A percentile compares a stretch with the other conserved stretches of the same genome.
These are phyloP conservation scores for Leptocoma aspasia DNA, from an alignment of 2,113 vertebrate genomes.

Conservation along the genomic window DNA sequence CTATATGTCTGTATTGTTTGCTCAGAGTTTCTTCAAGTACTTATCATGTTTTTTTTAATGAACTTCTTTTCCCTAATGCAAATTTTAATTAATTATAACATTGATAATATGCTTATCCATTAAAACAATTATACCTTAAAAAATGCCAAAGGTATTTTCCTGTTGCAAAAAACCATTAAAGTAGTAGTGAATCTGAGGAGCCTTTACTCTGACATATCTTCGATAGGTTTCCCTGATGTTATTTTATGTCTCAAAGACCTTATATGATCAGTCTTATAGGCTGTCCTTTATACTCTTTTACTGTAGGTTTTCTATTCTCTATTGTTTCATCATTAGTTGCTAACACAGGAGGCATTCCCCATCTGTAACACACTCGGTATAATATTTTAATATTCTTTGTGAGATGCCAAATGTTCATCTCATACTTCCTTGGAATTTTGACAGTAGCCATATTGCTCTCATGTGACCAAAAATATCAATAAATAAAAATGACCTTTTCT, in stretches of 20 bases:
- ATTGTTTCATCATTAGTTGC: neutral
- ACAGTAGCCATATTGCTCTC: neutral
- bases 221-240: neutral
- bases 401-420: neutral
- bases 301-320: neutral
- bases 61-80: neutral
- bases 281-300: neutral
- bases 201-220: neutral
- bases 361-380: neutral
- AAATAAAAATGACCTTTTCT: conserved; percentile 31
- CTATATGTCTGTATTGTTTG: neutral
- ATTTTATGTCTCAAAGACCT: neutral
- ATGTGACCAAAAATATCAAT: neutral
- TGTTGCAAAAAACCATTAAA: neutral
- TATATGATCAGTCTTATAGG: neutral
- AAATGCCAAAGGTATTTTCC: neutral
- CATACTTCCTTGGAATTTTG: neutral
- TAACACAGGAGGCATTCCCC: neutral
- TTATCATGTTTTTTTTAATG: neutral
- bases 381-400: neutral
- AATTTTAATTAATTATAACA: neutral
- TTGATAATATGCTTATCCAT: neutral
- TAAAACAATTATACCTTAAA: neutral
- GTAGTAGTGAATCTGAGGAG: neutral
- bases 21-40: neutral